Evolutionary conservation across 2,888 invertebrate genomes (phyloP), one percentile per base, ranked within the genome.

Genomic region (Drosophila longiperda): DNA sequence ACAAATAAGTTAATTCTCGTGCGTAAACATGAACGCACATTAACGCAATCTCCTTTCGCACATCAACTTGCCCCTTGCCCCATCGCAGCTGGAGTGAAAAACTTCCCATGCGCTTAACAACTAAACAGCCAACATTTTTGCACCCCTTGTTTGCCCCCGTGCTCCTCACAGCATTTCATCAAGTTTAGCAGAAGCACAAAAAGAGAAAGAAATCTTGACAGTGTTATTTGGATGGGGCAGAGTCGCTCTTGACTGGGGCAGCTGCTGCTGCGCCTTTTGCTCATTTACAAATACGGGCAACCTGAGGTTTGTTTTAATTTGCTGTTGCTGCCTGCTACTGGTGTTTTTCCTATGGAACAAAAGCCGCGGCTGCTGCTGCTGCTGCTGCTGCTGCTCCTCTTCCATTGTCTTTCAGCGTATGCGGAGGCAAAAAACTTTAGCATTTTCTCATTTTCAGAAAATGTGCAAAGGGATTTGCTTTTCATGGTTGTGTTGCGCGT

Each of bases 241-340:
- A 42, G 42, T 61, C 36, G 45, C 40, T 23, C 38, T 66, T 57
- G 50, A 20, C 45, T 73, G 53, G 29, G 73, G 65, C 55, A 59
- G 52, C 57, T 45, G n/a, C 57, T 45, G n/a, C 53, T 63, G 57
- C 63, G 70, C 63, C 68, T 78, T 74, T 84, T 82, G 82, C 84
- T 86, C 87, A 86, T 88, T 88, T 90, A 74, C 83, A 78, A 83
- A 88, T 90, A 87, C 87, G 90, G 89, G 87, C 87, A 86, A 90
- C 87, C 87, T 87, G 87, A 87, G 87, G 90, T 90, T 87, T 90
- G 90, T 83, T 87, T 87, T 87, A 90, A 89, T 90, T 90, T 90
- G 83, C 83, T 80, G 77, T 78, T 82, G 33, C 34, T 53, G 34
- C 40, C 40, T 40, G n/a, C 87, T 87, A 75, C 78, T 80, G 75